Evolutionary conservation across 2,888 invertebrate species (phyloP).

Genomic region (Dynastes grantii): DNA sequence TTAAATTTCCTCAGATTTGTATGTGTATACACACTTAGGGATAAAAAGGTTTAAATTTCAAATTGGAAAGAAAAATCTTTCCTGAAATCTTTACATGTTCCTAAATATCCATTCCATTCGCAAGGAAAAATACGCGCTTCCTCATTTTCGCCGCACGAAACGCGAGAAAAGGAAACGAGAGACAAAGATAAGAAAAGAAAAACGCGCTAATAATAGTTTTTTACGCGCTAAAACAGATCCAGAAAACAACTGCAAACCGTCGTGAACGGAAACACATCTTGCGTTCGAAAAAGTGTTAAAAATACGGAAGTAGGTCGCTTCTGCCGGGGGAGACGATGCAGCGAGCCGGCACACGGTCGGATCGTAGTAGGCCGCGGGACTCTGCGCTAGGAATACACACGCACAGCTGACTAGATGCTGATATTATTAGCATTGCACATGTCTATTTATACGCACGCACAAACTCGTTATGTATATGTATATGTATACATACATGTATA

Average conservation of each 20-base stretch:
- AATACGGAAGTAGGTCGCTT: conserved; percentile 66
- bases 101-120: no score
- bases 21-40: no score
- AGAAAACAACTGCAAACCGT: conserved; percentile 46
- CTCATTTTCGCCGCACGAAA: no score
- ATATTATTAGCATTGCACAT: conserved; percentile 57
- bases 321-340: conserved; percentile 57
- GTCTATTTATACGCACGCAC: conserved; percentile 34
- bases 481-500: no score
- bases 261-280: conserved; percentile 61
- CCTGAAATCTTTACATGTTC: no score
- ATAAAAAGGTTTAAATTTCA: no score
- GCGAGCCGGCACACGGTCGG: conserved; percentile 45
- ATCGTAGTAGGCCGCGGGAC: conserved; percentile 57
- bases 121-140: no score
- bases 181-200: background rate
- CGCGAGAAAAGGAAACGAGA: background rate
- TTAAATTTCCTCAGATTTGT: no score
- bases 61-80: no score
- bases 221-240: conserved; percentile 42
- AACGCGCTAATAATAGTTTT: conserved; percentile 44
- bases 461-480: no score
- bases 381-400: conserved; percentile 33
- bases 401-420: conserved; percentile 60
- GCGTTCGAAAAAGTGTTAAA: conserved; percentile 62